Evolutionary conservation across 2,888 invertebrate species (phyloP).

Genomic region (Tipula helvola): DNA sequence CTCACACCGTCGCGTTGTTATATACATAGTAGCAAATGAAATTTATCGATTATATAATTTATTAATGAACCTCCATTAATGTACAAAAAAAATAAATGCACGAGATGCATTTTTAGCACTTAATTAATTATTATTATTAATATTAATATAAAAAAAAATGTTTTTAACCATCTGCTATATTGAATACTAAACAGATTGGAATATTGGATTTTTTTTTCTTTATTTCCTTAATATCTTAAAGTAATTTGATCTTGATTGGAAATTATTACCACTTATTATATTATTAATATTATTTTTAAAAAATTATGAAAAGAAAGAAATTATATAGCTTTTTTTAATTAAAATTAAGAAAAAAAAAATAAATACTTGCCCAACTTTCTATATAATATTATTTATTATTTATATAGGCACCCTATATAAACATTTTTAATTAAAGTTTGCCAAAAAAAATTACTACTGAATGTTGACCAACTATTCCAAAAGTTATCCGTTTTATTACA

Average conservation of each 20-base stretch:
- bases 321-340: not conserved
- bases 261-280: conserved; percentile 1
- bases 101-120: not conserved
- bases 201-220: not conserved
- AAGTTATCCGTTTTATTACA: too few species aligned
- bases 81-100: not conserved
- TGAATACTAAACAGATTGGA: not conserved
- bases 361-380: not conserved
- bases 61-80: not conserved
- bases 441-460: too few species aligned
- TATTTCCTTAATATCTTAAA: not conserved
- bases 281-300: not conserved
- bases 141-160: not conserved
- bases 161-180: not conserved
- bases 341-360: not conserved
- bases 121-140: not conserved
- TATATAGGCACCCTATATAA: too few species aligned
- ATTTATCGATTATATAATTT: not conserved
- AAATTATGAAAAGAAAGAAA: not conserved
- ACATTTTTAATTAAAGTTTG: too few species aligned
- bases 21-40: not conserved
- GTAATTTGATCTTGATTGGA: not conserved
- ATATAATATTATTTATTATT: not conserved
- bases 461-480: too few species aligned
- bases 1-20: not conserved